These are phyloP conservation scores for Harpalus rufipes DNA, from an alignment of 2,888 invertebrate genomes.

Conservation along the genomic window DNA sequence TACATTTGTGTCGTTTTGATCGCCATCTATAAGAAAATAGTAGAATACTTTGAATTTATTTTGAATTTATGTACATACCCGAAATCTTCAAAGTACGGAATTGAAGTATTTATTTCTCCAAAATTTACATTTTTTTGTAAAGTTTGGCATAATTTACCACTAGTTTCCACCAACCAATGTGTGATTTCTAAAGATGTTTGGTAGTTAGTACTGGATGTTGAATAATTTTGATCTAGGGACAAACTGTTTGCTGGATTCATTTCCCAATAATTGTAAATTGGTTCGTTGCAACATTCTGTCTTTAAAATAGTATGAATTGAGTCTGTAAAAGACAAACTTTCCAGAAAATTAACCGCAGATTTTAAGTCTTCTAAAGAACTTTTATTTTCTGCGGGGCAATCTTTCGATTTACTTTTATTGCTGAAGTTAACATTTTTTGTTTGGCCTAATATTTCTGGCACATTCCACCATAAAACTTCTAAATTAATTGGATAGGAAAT, in stretches of 20 bases:
- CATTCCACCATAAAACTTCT: constrained; percentile 74
- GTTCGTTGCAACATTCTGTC: constrained; percentile 71
- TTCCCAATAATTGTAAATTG: constrained; percentile 72
- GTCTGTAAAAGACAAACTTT: constrained; percentile 72
- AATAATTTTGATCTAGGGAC: constrained; percentile 74
- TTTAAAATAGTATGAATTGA: constrained; percentile 70
- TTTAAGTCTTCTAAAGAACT: constrained; percentile 20
- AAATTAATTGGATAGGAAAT: constrained; percentile 72
- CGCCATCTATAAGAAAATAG: constrained; percentile 77
- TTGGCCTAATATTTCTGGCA: constrained; percentile 70
- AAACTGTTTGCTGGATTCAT: constrained; percentile 74
- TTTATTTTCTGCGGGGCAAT: constrained; percentile 7
- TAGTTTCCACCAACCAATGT: constrained; percentile 72
- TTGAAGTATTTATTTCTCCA: constrained; percentile 70
- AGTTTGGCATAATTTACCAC: constrained; percentile 67
- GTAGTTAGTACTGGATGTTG: constrained; percentile 71
- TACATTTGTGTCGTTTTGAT: constrained; percentile 74
- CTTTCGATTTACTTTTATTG: background rate
- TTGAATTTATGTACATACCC: constrained; percentile 74
- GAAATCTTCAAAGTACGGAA: constrained; percentile 71
- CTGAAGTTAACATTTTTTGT: constrained; percentile 33
- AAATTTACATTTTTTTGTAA: constrained; percentile 49
- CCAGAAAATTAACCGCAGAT: constrained; percentile 69
- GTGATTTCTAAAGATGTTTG: constrained; percentile 74
- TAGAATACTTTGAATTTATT: constrained; percentile 54